Conservation (phyloP, 2,888 invertebrate genomes). For the Sesia bembeciformis region DNA sequence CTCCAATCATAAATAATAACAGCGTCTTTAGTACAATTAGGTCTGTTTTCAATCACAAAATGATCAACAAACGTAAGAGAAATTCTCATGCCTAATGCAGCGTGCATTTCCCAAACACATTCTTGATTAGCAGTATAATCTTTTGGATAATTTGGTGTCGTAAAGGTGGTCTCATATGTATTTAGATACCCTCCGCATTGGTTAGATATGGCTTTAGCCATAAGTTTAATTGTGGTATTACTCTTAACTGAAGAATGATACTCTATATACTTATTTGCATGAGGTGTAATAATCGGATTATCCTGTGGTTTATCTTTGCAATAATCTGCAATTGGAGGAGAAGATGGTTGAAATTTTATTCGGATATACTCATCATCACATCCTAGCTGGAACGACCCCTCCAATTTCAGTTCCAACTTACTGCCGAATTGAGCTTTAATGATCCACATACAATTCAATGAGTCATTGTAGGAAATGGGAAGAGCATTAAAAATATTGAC, state of each 20-base stretch:
- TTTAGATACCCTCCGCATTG: slow-evolving; percentile 82
- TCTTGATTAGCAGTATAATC: slow-evolving; percentile 83
- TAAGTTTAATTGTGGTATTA: slow-evolving; percentile 31
- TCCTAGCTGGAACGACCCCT: slow-evolving; percentile 33
- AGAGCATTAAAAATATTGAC: slow-evolving; percentile 37
- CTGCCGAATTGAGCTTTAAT: slow-evolving; percentile 51
- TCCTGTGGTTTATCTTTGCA: slow-evolving; percentile 73
- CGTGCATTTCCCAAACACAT: slow-evolving; percentile 84
- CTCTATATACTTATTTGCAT: slow-evolving; percentile 76
- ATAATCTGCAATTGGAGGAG: slow-evolving; percentile 73
- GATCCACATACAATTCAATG: slow-evolving; percentile 83
- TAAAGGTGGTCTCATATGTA: slow-evolving; percentile 46
- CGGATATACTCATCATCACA: slow-evolving; percentile 54
- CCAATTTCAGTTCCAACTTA: slow-evolving; percentile 43
- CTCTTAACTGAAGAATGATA: slow-evolving; percentile 75
- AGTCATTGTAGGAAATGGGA: slow-evolving; percentile 45
- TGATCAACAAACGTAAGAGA: slow-evolving; percentile 79
- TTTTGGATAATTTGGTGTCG: slow-evolving; percentile 77
- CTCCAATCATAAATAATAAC: slow-evolving; percentile 77
- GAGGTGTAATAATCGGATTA: slow-evolving; percentile 57
- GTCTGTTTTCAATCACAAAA: slow-evolving; percentile 82
- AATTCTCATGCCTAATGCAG: slow-evolving; percentile 78
- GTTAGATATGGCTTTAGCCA: slow-evolving; percentile 43
- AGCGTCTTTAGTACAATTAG: slow-evolving; percentile 84
- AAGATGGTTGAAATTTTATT: slow-evolving; percentile 66